These are phyloP conservation scores for Drosophila neutralis DNA, from an alignment of 2,888 invertebrate species.

Conservation along the genomic window DNA sequence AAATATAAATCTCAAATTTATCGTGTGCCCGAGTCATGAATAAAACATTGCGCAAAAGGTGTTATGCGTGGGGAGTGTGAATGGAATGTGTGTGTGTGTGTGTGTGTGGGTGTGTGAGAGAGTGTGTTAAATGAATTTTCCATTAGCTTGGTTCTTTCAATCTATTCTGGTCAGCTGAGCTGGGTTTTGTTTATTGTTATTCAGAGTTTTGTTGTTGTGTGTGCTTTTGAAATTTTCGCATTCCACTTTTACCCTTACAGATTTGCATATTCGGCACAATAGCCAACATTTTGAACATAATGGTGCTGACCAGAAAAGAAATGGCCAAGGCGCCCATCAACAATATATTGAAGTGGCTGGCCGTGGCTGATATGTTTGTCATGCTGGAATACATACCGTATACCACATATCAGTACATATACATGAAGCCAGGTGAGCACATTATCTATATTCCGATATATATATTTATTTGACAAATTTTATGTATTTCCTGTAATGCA, in stretches of 20 bases:
- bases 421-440: slow-evolving; percentile 86
- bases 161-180: background rate
- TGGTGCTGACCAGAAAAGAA: slow-evolving; percentile 93
- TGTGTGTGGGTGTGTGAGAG: background rate
- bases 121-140: background rate
- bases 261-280: slow-evolving; percentile 95
- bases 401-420: slow-evolving; percentile 88
- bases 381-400: slow-evolving; percentile 95
- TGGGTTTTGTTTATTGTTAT: slow-evolving; percentile 11
- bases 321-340: slow-evolving; percentile 94
- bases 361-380: slow-evolving; percentile 94
- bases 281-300: slow-evolving; percentile 94
- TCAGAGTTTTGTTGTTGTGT: slow-evolving; percentile 3
- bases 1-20: slow-evolving; percentile 16
- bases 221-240: slow-evolving; percentile 1
- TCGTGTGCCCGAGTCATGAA: slow-evolving; percentile 38
- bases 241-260: slow-evolving; percentile 77
- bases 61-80: too few relatives aligned
- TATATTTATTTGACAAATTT: background rate
- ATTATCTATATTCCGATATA: background rate
- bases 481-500: background rate
- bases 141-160: slow-evolving; percentile 6
- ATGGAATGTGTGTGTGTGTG: background rate
- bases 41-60: slow-evolving; percentile 29
- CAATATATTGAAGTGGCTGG: slow-evolving; percentile 92